Percentiles rank a stretch among this genome's conserved stretches.
Evolutionary conservation across 2,797 vertebrate genomes (phyloP).

Genomic region (Sebastes itinus): DNA sequence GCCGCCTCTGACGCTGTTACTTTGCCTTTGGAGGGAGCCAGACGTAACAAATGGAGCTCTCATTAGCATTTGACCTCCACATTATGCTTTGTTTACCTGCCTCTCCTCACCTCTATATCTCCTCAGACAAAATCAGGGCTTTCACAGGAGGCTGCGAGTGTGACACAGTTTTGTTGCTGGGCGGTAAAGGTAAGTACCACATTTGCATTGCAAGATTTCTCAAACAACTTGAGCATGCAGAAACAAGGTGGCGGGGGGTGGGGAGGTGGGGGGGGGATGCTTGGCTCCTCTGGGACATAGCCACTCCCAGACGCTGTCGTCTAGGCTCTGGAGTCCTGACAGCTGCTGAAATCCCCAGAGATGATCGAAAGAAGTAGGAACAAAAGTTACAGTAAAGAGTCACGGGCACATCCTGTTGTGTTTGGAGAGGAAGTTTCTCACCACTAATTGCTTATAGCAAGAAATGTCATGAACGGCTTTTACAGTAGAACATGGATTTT

Average conservation of each 20-base stretch:
- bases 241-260: conserved; percentile 16
- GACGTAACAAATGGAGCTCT: conserved; percentile 70
- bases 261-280: not conserved
- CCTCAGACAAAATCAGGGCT: conserved; percentile 74
- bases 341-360: conserved; percentile 69
- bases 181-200: conserved; percentile 66
- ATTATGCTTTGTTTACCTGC: conserved; percentile 80
- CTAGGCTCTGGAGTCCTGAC: conserved; percentile 69
- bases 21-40: conserved; percentile 71
- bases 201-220: conserved; percentile 79
- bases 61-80: conserved; percentile 83
- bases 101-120: conserved; percentile 71
- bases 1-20: conserved; percentile 50
- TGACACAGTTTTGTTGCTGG: conserved; percentile 75
- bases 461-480: not conserved
- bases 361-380: conserved; percentile 45
- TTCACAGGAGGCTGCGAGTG: conserved; percentile 43
- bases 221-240: conserved; percentile 69
- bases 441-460: conserved; percentile 27
- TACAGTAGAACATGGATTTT: not conserved
- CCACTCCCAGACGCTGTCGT: conserved; percentile 69
- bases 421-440: conserved; percentile 16
- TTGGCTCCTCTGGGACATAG: conserved; percentile 63
- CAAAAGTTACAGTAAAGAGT: conserved; percentile 61
- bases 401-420: conserved; percentile 29